Evolutionary conservation across 1,140 invertebrate genomes (phyloP).

Genomic region (Drosophila persimilis): DNA sequence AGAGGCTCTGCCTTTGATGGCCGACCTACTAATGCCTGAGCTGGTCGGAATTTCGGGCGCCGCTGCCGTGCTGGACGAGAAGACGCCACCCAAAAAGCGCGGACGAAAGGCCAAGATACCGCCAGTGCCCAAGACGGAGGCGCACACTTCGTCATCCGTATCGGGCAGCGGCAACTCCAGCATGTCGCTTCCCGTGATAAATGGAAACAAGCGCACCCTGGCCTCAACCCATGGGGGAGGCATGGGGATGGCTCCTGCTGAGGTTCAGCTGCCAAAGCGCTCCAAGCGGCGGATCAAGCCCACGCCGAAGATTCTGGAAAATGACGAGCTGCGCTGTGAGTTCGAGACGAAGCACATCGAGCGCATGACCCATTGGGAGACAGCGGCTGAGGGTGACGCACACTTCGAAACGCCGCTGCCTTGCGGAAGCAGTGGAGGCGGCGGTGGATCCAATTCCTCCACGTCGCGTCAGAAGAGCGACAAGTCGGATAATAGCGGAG

Average conservation of each 20-base stretch:
- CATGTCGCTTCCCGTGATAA: conserved; percentile 25
- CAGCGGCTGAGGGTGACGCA: conserved; percentile 13
- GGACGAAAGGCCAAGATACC: conserved; percentile 75
- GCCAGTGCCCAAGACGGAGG: conserved; percentile 7
- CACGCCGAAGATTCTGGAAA: conserved; percentile 85
- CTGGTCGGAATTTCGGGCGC: not conserved
- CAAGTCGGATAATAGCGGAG: conserved; percentile 63
- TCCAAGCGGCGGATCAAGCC: conserved; percentile 85
- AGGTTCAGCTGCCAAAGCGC: conserved; percentile 68
- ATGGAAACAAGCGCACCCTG: conserved; percentile 52
- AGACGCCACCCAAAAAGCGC: conserved; percentile 78
- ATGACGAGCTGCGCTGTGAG: conserved; percentile 85
- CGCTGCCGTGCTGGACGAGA: conserved; percentile 52
- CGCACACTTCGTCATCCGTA: conserved; percentile 1
- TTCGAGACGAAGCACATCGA: conserved; percentile 85
- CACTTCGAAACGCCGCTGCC: conserved; percentile 47
- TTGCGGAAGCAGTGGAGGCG: conserved; percentile 16
- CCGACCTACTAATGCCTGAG: not conserved
- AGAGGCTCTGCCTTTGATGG: conserved; percentile 19
- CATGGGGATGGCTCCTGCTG: not conserved
- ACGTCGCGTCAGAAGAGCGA: conserved; percentile 67
- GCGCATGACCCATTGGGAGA: conserved; percentile 78
- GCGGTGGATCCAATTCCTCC: conserved; percentile 43
- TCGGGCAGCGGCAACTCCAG: conserved; percentile 1
- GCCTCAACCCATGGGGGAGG: not conserved